A percentile compares a stretch with the other conserved stretches of the same genome.
These are phyloP conservation scores for Dipodomys stephensi DNA, from an alignment of 2,113 vertebrate species.

Conservation along the genomic window DNA sequence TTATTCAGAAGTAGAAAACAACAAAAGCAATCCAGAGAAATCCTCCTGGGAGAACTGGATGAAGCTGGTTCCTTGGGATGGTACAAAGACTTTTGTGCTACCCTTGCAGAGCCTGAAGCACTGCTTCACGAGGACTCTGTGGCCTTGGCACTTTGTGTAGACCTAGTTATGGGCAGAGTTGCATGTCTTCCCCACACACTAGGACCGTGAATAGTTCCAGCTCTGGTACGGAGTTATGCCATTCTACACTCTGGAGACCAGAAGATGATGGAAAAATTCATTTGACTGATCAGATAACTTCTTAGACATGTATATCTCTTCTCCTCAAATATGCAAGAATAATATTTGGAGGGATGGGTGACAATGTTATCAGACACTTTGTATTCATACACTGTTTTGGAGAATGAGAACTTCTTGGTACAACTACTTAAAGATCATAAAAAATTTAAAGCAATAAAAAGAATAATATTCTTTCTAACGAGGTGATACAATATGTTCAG, in stretches of 20 bases:
- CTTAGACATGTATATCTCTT: background rate
- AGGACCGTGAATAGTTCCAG: background rate
- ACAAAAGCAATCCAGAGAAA: background rate
- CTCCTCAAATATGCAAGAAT: too few relatives aligned
- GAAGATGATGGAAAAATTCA: background rate
- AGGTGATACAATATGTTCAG: background rate
- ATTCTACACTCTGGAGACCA: background rate
- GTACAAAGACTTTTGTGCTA: background rate
- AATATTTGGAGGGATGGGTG: background rate
- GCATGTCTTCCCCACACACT: background rate
- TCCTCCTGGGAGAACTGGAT: background rate
- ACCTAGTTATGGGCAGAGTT: background rate
- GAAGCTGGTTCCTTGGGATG: background rate
- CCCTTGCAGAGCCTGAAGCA: background rate
- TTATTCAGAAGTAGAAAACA: background rate
- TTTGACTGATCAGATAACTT: background rate
- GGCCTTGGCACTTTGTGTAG: background rate
- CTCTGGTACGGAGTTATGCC: background rate
- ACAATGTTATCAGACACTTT: too few relatives aligned
- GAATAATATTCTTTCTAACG: background rate
- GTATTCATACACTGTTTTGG: too few relatives aligned
- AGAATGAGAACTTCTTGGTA: too few relatives aligned
- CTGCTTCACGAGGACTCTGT: accelerated
- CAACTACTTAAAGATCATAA: too few relatives aligned
- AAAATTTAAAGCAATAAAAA: too few relatives aligned